Conservation (phyloP, 2,113 vertebrate species). For the Dipodomys spectabilis region DNA sequence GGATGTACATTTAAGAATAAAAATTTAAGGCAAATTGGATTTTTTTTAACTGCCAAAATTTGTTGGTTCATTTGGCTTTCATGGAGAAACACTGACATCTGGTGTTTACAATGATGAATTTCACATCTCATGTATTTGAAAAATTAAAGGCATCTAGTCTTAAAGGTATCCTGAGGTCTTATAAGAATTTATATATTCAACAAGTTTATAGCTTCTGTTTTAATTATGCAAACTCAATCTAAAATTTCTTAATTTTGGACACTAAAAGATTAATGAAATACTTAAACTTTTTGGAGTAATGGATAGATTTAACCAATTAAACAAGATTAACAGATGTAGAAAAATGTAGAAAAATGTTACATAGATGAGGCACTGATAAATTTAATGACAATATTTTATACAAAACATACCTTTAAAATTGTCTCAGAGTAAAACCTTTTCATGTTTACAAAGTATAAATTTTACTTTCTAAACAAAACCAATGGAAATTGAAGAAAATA, state of each 20-base stretch:
- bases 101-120: constrained; percentile 66
- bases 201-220: background rate
- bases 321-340: constrained; percentile 64
- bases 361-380: constrained; percentile 24
- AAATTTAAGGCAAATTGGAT: background rate
- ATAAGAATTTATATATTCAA: background rate
- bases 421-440: constrained; percentile 20
- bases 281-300: constrained; percentile 46
- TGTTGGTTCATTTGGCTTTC: constrained; percentile 30
- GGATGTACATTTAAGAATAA: background rate
- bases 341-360: constrained; percentile 48
- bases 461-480: constrained; percentile 31
- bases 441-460: background rate
- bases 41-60: constrained; percentile 84
- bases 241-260: background rate
- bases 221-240: background rate
- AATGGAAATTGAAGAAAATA: background rate
- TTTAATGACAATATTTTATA: constrained; percentile 53
- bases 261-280: background rate
- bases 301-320: constrained; percentile 71
- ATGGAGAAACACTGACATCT: constrained; percentile 83
- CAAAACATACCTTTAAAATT: constrained; percentile 15
- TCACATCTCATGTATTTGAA: background rate
- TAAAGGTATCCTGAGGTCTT: background rate
- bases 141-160: constrained; percentile 4